These are phyloP conservation scores for Motacilla alba DNA, from an alignment of 2,113 vertebrate species.

Conservation along the genomic window DNA sequence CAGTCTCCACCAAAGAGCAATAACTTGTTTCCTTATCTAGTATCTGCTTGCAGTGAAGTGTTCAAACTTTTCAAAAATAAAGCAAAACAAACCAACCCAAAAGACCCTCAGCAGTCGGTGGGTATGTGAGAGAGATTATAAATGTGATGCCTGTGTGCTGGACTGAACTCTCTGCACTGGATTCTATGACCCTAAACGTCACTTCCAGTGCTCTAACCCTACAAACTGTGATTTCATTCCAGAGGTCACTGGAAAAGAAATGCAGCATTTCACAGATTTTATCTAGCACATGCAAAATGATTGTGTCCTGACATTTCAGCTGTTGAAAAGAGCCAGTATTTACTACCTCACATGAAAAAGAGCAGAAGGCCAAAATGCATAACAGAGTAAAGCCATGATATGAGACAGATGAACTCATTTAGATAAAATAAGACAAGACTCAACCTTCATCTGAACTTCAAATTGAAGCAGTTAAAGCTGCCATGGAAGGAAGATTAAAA, in stretches of 20 bases:
- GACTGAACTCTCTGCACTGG: neutral
- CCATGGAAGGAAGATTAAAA: neutral
- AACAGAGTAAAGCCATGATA: slow-evolving; percentile 4
- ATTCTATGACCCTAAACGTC: neutral
- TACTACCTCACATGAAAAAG: slow-evolving; percentile 25
- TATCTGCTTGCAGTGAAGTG: neutral
- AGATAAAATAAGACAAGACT: slow-evolving; percentile 11
- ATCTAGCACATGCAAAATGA: neutral
- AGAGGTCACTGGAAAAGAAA: neutral
- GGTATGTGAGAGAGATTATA: neutral
- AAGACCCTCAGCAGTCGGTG: neutral
- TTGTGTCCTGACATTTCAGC: neutral
- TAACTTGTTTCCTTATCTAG: neutral
- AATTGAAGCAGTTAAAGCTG: slow-evolving; percentile 1
- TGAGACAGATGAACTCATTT: slow-evolving; percentile 24
- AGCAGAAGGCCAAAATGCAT: neutral
- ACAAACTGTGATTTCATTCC: neutral
- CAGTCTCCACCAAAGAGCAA: neutral
- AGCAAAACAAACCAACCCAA: neutral
- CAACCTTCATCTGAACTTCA: slow-evolving; percentile 13
- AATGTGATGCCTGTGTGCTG: neutral
- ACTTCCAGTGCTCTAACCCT: neutral
- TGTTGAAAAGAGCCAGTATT: slow-evolving; percentile 31
- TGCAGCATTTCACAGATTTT: neutral
- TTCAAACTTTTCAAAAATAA: neutral